Conservation (phyloP, 2,888 invertebrate species). For the Agonopterix subpropinquella region DNA sequence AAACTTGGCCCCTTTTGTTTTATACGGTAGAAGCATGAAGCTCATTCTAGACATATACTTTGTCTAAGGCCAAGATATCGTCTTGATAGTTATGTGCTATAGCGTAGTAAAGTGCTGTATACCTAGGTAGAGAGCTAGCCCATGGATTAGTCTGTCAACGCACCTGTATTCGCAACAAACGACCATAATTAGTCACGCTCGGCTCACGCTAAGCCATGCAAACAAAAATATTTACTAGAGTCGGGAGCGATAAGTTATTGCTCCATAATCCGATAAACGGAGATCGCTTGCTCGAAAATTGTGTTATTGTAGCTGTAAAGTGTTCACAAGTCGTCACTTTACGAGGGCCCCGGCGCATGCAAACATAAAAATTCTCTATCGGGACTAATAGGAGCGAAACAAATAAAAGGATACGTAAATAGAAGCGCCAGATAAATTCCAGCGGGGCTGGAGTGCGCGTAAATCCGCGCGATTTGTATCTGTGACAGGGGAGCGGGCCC, state of each 20-base stretch:
- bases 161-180: slow-evolving; percentile 61
- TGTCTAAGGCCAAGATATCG: too few relatives aligned
- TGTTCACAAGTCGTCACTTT: slow-evolving; percentile 69
- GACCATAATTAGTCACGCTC: slow-evolving; percentile 52
- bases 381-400: slow-evolving; percentile 73
- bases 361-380: slow-evolving; percentile 76
- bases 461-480: slow-evolving; percentile 77
- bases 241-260: slow-evolving; percentile 56
- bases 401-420: slow-evolving; percentile 76
- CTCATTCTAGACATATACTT: too few relatives aligned
- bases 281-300: slow-evolving; percentile 62
- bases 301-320: slow-evolving; percentile 68
- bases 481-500: slow-evolving; percentile 59
- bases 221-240: slow-evolving; percentile 63
- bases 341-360: slow-evolving; percentile 60
- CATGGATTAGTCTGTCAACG: slow-evolving; percentile 48
- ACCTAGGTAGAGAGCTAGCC: too few relatives aligned
- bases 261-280: slow-evolving; percentile 66
- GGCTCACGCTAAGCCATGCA: slow-evolving; percentile 27
- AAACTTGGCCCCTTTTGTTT: too few relatives aligned
- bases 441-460: slow-evolving; percentile 70
- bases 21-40: too few relatives aligned
- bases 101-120: too few relatives aligned
- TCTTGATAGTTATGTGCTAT: too few relatives aligned
- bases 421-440: slow-evolving; percentile 72